Evolutionary conservation across 2,113 vertebrate species (phyloP).

Genomic region (Heterotis niloticus): DNA sequence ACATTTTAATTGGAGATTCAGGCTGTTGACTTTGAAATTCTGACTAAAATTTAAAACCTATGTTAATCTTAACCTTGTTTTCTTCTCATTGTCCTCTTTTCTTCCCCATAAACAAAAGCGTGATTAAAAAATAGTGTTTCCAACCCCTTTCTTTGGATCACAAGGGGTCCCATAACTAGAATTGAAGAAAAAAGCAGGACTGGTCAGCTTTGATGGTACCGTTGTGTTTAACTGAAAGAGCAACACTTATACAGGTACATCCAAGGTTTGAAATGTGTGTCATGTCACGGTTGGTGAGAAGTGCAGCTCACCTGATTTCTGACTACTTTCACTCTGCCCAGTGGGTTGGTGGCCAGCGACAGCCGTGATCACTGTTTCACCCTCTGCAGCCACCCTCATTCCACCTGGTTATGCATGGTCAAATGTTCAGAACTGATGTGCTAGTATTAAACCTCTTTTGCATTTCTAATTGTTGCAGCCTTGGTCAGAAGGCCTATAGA

Average conservation of each 20-base stretch:
- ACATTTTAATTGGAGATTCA: background rate
- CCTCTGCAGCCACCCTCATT: background rate
- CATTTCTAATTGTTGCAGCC: no score
- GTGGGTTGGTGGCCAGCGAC: slow-evolving; percentile 29
- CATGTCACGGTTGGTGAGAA: slow-evolving; percentile 47
- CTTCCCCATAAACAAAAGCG: background rate
- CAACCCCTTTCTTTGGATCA: no score
- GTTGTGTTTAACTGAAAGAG: slow-evolving; percentile 8
- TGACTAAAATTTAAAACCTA: background rate
- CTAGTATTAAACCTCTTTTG: background rate
- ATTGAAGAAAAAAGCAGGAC: background rate
- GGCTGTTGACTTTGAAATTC: slow-evolving; percentile 1
- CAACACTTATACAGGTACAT: slow-evolving; percentile 16
- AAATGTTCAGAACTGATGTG: background rate
- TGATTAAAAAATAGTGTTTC: no score
- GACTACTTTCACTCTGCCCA: slow-evolving; percentile 40
- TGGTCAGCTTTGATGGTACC: background rate
- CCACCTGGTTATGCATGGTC: background rate
- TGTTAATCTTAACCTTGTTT: background rate
- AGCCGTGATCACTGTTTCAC: background rate
- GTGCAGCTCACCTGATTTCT: slow-evolving; percentile 34
- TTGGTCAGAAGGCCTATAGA: no score
- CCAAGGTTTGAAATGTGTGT: slow-evolving; percentile 38
- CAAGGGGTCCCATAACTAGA: no score
- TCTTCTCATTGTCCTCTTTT: background rate